These are phyloP conservation scores for Ceratosolen fusciceps DNA, from an alignment of 1,140 invertebrate genomes.

Conservation along the genomic window DNA sequence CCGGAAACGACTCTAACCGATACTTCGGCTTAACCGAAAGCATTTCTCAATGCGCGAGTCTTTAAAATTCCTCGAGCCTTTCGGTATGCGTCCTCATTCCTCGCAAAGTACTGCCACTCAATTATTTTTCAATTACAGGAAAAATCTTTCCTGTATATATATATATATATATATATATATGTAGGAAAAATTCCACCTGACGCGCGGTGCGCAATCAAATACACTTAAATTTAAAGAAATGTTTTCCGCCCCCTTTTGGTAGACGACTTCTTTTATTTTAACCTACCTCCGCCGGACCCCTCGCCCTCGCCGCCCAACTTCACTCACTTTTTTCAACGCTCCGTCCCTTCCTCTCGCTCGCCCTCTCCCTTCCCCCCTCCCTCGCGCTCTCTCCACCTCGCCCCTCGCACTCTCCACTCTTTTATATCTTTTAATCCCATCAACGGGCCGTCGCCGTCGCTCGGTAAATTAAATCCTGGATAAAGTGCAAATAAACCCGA, in stretches of 20 bases:
- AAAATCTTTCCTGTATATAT: constrained; percentile 18
- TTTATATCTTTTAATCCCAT: constrained; percentile 66
- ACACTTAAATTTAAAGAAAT: constrained; percentile 36
- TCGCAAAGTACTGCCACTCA: neutral
- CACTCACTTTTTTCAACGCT: neutral
- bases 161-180: too few species aligned
- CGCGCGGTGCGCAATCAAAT: neutral
- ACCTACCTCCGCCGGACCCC: neutral
- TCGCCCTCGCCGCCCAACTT: neutral
- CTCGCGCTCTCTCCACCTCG: constrained; percentile 22
- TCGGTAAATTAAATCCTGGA: constrained; percentile 72
- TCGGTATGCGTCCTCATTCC: too few species aligned
- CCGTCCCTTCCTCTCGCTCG: neutral
- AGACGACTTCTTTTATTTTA: neutral
- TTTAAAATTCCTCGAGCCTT: constrained; percentile 9
- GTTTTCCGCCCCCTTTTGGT: neutral
- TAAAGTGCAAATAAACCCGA: constrained; percentile 68
- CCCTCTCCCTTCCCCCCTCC: neutral
- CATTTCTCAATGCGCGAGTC: neutral
- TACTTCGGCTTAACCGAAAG: neutral
- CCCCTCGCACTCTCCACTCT: constrained; percentile 47
- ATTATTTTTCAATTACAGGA: constrained; percentile 28
- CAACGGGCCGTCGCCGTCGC: constrained; percentile 62
- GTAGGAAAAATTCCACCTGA: neutral
- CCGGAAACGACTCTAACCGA: neutral